Evolutionary conservation across 2,113 vertebrate genomes (phyloP), one percentile per base, ranked within the genome.

Genomic region (Chaetodon auriga): DNA sequence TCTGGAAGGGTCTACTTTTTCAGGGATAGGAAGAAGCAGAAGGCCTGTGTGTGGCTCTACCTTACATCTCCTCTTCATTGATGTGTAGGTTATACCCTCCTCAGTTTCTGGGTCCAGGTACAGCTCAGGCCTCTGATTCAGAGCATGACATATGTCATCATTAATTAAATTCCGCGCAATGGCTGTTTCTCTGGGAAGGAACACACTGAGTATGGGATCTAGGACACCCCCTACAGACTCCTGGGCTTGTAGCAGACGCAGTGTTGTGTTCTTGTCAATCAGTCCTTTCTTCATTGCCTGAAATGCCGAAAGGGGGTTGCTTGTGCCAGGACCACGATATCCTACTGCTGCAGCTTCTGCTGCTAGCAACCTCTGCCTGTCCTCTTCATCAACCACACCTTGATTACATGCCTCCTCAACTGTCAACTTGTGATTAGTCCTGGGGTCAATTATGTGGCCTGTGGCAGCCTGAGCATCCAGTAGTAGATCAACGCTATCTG

Each of bases 231-330:
- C 97, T 0, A 95, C 95, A 54, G 97, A 96, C 53, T 98, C 90
- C 92, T 99, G 97, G 16, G 97, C 97, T 94, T 97, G 97, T 49
- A 98, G 90, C 49, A 98, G 93, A 63, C 97, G 97, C 80, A 98
- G 92, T n/a, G 96, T 95, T 0, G 95, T 96, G 85, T 95, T 95
- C 82, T 93, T 95, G 38, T 97, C 96, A 76, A 97, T 91, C 62
- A 96, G n/a, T 72, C 97, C 96, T 90, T 97, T 97, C 91, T 96
- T 97, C 91, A 97, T 97, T 54, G 97, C 97, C 92, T 97, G 95
- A 75, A 95, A 95, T 12, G 96, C 95, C 1, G 96, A 95, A 5
- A 98, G 94, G 0, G 96, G 96, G 93, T 97, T 97, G 85, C 94
- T 96, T 0, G 95, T 96, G 80, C 96, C 95, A 18, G 96, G 96